Evolutionary conservation across 2,113 vertebrate species (phyloP), one percentile per base, ranked within the genome.

Genomic region (Heterocephalus glaber): DNA sequence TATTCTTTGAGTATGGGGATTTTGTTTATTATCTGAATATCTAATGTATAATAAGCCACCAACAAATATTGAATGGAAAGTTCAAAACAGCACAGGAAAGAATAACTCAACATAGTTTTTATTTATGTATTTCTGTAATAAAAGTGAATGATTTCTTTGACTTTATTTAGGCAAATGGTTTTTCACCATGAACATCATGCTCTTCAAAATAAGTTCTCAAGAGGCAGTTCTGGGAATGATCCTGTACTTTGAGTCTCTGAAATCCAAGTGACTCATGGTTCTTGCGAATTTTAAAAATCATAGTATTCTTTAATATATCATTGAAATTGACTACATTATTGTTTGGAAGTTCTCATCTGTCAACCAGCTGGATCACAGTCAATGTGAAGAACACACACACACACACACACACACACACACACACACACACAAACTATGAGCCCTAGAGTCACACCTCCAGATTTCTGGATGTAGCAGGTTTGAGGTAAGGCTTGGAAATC

Each of bases 271-370:
- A 92, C 35, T 81, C 65, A 38, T 26, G 54, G 13, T 74, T 95
- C 56, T 56, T 89, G 11, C 12, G 60, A 13, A 16, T 33, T 72
- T 63, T 60, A 44, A 47, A 17, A 28, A 86, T 35, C 4, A 65
- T 52, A 74, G 11, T 17, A 20, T 41, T 85, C 33, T 96, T 87
- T 26, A 58, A 60, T 83, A 61, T 47, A 44, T 89, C 56, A 3
- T 26, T 88, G 70, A 38, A 90, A 77, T 6, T 66, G 28, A 30
- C 54, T 92, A 66, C 61, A 60, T 22, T 88, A 54, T 47, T 90
- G 49, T 85, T 97, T 89, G 24, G n/a, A 92, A 68, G 8, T 86
- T 96, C 17, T 70, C 7, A 4, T 90, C 13, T 92, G 72, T 72
- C 33, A n/a, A 6, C n/a, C 58, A 76, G 58, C 1, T 87, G 35